Base-by-base conservation (phyloP, 2,113 vertebrate genomes). In the Sinocyclocheilus grahami region DNA sequence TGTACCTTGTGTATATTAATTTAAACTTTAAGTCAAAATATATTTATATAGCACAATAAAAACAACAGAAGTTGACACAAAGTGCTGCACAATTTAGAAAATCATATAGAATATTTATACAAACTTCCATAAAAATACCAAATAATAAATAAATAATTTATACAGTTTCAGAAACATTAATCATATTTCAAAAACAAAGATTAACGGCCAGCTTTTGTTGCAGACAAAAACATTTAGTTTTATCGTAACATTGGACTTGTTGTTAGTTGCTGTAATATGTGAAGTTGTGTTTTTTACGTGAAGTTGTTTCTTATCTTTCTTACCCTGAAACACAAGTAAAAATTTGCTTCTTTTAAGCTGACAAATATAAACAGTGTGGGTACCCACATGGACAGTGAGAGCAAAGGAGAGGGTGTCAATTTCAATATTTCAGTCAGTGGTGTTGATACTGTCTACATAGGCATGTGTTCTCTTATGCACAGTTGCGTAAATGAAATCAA, bases 361-460 rank as follows among this genome's bases (percentile, higher is more conserved):
- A 58, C 76, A 58, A 12, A 55, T 33, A 22, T 58, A 37, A 37
- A 78, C 27, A 12, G 39, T 22, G 5, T 22, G 1, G 18, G 20
- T 20, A 11, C 16, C 67, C 69, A 12, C 10, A 30, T 12, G 33
- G 24, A 55, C 24, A 33, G 76, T 1, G 10, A 37, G 42, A 51
- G 74, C 2, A 5, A 48, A 46, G 1, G n/a, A 65, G n/a, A 27
- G 24, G 10, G 62, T 39, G 69, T 72, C 13, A 1, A 30, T 76
- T 48, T 48, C 18, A n/a, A 16, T 51, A 42, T 76, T 76, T 46
- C 22, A 48, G 0, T 75, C 10, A 78, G 16, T 16, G 30, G 14
- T 79, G 20, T 62, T 42, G 18, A 46, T 81, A 13, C 58, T 65
- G 37, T 48, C 79, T 86, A 85, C 62, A 63, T 48, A 81, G 24